These are phyloP conservation scores for Petrocephalus microphthalmus DNA, from an alignment of 2,113 vertebrate species.

Conservation along the genomic window DNA sequence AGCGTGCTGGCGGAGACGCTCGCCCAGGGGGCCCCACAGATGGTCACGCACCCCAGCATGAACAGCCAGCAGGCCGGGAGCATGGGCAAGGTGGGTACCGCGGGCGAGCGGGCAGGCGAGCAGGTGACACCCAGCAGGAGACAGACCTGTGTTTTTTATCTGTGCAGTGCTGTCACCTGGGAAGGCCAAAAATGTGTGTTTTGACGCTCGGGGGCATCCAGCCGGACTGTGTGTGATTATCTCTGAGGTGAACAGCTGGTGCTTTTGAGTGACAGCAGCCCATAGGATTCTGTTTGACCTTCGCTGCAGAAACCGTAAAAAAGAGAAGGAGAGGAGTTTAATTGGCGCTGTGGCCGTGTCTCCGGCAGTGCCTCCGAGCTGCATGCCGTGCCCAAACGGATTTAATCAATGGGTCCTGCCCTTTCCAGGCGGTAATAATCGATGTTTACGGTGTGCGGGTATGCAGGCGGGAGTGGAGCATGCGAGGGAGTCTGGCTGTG, in stretches of 20 bases:
- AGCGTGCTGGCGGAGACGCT: slow-evolving; percentile 87
- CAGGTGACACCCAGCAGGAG: background rate
- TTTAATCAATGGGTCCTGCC: background rate
- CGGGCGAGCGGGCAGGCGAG: background rate
- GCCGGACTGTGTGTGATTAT: background rate
- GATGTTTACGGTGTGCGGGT: background rate
- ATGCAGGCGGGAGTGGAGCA: background rate
- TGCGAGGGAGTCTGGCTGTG: background rate
- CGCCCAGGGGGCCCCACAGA: slow-evolving; percentile 79
- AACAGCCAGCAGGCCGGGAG: slow-evolving; percentile 80
- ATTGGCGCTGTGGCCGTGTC: background rate
- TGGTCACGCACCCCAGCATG: slow-evolving; percentile 73
- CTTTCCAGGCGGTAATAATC: background rate
- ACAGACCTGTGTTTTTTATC: background rate
- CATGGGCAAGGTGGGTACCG: slow-evolving; percentile 80
- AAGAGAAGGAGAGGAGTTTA: background rate
- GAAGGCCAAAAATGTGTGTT: background rate
- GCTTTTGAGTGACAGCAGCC: background rate
- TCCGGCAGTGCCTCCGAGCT: background rate
- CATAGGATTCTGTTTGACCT: background rate
- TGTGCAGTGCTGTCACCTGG: background rate
- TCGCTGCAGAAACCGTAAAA: background rate
- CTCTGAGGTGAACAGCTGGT: background rate
- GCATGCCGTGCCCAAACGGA: background rate
- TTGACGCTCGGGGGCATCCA: background rate